Base-by-base conservation (phyloP, 1,140 invertebrate genomes). In the Mycetomoellerius zeteki region DNA sequence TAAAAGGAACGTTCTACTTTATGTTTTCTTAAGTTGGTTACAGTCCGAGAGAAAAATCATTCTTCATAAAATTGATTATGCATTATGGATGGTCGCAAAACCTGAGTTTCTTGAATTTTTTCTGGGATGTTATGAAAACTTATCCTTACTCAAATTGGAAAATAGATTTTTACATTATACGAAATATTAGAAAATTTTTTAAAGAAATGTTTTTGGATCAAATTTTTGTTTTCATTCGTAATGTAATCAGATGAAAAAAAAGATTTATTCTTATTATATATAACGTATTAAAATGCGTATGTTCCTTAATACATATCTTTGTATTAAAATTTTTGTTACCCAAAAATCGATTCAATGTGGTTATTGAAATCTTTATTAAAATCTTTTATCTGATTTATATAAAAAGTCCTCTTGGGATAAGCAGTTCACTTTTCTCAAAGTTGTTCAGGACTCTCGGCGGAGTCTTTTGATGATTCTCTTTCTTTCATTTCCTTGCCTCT, bases 351-450 rank as follows among this genome's bases (percentile, higher is more conserved):
- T 64, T 16, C 62, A 5, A 1, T 27, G 52, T 37, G 62, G 6
- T 54, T 52, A 82, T 84, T 62, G 89, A 88, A 90, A 86, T 86
- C 62, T 88, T 87, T 88, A 88, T 91, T 91, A 86, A 91, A 88
- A 85, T 85, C 84, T 85, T 91, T 91, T 91, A 90, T 91, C 78
- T 72, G 64, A 84, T 84, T 65, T 30, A 21, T 75, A 16, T 62
- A 50, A 52, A 47, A 86, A 80, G 73, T 75, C 67, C 82, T 75
- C 54, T 30, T 58, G 56, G 58, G 50, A 69, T 62, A 84, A 90
- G 82, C 80, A 91, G 73, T 54, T 47, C 85, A 88, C 77, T 88
- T 90, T 73, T 90, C 54, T 37, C 30, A 78, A 90, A 88, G 81
- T 91, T 91, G 78, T 80, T 80, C 67, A 19, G 14, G 16, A 60